Percentiles rank a stretch among this genome's conserved stretches.
phyloP scores from a whole-genome alignment of 2,888 invertebrate species.

The Ellobium chinense region DNA sequence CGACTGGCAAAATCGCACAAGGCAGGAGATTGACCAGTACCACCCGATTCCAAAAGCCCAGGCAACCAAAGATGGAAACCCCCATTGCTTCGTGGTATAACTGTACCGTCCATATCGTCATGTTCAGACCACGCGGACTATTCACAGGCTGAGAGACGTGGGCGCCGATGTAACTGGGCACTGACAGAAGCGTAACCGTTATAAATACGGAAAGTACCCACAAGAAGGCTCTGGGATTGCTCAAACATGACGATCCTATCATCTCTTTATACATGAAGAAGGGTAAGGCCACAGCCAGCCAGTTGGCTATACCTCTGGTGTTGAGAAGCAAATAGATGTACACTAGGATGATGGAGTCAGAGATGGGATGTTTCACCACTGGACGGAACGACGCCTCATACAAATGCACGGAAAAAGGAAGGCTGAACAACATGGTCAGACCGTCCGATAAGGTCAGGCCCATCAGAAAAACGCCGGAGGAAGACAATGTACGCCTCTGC shows the following conservation, averaged over 20 bases:
- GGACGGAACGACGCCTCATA: too few species aligned
- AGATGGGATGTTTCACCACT: too few species aligned
- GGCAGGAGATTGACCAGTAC: constrained; percentile 95
- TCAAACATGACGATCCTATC: constrained; percentile 44
- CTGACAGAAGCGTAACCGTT: constrained; percentile 70
- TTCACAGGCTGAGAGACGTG: too few species aligned
- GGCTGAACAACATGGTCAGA: constrained; percentile 93
- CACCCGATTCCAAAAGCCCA: constrained; percentile 93
- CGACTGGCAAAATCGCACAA: constrained; percentile 90
- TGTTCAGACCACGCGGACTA: constrained; percentile 63
- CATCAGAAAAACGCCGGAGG: constrained; percentile 94
- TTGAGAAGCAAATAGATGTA: too few species aligned
- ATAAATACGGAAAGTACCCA: constrained; percentile 88
- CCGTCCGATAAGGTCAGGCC: constrained; percentile 92
- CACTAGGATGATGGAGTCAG: too few species aligned
- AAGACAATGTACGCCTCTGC: constrained; percentile 91
- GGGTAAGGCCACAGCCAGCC: constrained; percentile 94
- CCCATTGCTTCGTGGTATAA: constrained; percentile 77
- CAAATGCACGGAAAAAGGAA: too few species aligned
- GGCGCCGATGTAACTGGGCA: constrained; percentile 79
- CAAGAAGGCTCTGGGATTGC: constrained; percentile 86
- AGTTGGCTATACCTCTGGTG: constrained; percentile 94
- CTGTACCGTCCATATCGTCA: constrained; percentile 79
- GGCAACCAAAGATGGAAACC: constrained; percentile 73
- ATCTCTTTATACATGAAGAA: constrained; percentile 96